Conservation (phyloP, 2,797 vertebrate species). For the Diceros bicornis region DNA sequence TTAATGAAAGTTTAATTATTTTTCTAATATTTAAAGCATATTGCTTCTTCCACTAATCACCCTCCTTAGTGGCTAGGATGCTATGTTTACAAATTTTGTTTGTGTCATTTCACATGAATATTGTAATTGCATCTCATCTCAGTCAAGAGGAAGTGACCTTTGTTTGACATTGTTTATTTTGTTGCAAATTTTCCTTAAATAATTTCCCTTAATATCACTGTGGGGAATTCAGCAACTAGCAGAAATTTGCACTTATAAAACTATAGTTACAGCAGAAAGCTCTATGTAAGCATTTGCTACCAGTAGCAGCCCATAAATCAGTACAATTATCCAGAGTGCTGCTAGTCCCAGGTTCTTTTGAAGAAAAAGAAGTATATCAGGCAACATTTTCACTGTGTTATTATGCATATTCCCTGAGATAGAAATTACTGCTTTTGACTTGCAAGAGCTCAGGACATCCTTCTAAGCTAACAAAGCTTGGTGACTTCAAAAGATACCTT, state of each 20-base stretch:
- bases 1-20: slow-evolving; percentile 6
- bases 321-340: slow-evolving; percentile 32
- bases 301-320: slow-evolving; percentile 46
- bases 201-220: slow-evolving; percentile 37
- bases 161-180: slow-evolving; percentile 42
- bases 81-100: neutral
- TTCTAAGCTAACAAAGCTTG: slow-evolving; percentile 20
- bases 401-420: neutral
- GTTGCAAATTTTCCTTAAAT: neutral
- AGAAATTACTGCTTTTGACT: slow-evolving; percentile 20
- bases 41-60: neutral
- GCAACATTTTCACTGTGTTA: neutral
- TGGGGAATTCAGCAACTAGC: neutral
- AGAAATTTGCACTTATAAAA: slow-evolving; percentile 48
- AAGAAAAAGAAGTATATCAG: neutral
- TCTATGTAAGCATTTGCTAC: slow-evolving; percentile 50
- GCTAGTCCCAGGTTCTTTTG: neutral
- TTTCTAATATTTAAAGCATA: slow-evolving; percentile 16
- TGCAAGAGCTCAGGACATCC: neutral
- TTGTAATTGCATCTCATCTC: slow-evolving; percentile 38
- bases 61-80: neutral
- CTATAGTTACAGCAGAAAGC: neutral
- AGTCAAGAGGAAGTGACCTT: neutral
- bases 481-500: slow-evolving; percentile 38
- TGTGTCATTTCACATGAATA: neutral